Conservation (phyloP, 2,797 vertebrate species). For the Alosa sapidissima region DNA sequence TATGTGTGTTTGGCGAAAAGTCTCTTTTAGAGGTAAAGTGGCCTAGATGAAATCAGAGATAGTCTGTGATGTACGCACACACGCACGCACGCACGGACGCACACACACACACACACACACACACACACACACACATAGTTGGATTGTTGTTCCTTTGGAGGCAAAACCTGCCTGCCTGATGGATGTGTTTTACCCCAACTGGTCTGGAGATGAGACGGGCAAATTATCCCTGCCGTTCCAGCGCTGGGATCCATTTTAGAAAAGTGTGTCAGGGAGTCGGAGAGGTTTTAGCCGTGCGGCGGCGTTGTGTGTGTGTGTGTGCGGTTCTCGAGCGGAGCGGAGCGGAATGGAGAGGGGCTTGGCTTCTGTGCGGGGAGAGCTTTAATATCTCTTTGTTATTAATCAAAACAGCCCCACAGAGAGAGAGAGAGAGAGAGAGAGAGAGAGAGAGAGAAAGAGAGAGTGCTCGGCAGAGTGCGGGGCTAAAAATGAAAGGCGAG, state of each 20-base stretch:
- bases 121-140: neutral
- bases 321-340: too few relatives aligned
- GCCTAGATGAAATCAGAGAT: too few relatives aligned
- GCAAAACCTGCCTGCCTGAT: neutral
- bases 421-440: neutral
- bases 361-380: constrained; percentile 3
- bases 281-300: neutral
- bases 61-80: neutral
- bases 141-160: neutral
- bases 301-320: neutral
- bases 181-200: neutral
- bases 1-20: too few relatives aligned
- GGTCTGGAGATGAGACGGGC: neutral
- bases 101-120: neutral
- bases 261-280: neutral
- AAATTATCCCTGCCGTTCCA: neutral
- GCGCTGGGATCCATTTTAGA: neutral
- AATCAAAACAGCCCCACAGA: constrained; percentile 20
- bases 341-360: too few relatives aligned
- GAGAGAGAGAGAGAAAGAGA: neutral
- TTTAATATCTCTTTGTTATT: constrained; percentile 41
- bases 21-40: too few relatives aligned
- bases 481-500: neutral
- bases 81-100: too few relatives aligned
- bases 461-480: constrained; percentile 39